Percentiles rank a stretch among this genome's conserved stretches.
Conservation (phyloP, 1,140 invertebrate species). For the Spodoptera litura region DNA sequence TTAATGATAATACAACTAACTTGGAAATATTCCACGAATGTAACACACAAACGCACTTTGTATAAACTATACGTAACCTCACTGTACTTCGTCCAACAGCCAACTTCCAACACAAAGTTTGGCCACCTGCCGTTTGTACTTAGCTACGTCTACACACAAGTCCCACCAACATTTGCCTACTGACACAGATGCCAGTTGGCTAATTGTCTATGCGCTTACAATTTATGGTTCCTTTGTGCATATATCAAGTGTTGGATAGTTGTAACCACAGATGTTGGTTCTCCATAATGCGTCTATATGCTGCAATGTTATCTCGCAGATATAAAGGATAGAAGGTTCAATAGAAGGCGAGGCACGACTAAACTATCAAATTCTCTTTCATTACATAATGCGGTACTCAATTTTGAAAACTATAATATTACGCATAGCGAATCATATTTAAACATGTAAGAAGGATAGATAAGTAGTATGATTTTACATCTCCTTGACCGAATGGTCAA, state of each 20-base stretch:
- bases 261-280: slow-evolving; percentile 25
- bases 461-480: no score
- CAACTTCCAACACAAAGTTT: slow-evolving; percentile 16
- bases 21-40: neutral
- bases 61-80: neutral
- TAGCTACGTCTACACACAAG: neutral
- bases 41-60: slow-evolving; percentile 4
- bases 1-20: neutral
- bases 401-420: no score
- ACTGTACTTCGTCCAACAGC: neutral
- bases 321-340: no score
- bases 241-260: slow-evolving; percentile 14
- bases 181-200: slow-evolving; percentile 47
- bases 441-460: no score
- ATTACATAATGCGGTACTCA: no score
- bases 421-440: no score
- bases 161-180: slow-evolving; percentile 23
- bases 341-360: no score
- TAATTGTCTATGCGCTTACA: slow-evolving; percentile 45
- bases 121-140: neutral
- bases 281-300: neutral
- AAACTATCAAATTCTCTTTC: no score
- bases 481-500: no score
- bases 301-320: neutral
- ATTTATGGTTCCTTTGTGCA: slow-evolving; percentile 44